A percentile compares a stretch with the other conserved stretches of the same genome.
These are phyloP conservation scores for Syritta pipiens DNA, from an alignment of 2,888 invertebrate genomes.

Conservation along the genomic window DNA sequence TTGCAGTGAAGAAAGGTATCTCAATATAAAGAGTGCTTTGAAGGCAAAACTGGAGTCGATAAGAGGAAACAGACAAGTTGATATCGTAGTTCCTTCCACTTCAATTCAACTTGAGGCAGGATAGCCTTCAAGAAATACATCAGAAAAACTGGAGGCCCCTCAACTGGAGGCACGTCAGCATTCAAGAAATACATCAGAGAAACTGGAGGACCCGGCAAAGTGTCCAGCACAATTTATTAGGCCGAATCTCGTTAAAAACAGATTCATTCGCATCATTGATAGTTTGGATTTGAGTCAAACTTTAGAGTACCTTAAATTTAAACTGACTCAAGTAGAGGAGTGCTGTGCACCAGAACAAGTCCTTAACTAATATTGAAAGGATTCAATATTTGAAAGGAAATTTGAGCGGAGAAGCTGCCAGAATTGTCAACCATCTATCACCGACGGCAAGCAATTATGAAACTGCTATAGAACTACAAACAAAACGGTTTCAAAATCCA, in stretches of 20 bases:
- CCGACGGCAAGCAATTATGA: neutral
- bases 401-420: neutral
- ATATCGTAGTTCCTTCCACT: too few species aligned
- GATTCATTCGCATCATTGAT: neutral
- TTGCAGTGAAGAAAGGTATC: too few species aligned
- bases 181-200: too few species aligned
- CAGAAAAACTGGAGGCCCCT: too few species aligned
- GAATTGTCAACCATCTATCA: neutral
- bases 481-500: slow-evolving; percentile 6
- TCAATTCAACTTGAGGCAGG: too few species aligned
- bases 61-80: too few species aligned
- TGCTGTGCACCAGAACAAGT: neutral
- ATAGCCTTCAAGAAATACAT: too few species aligned
- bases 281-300: slow-evolving; percentile 1
- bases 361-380: neutral
- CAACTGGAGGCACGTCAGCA: too few species aligned
- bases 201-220: too few species aligned
- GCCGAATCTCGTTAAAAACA: neutral
- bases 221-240: too few species aligned
- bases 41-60: too few species aligned
- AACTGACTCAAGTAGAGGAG: neutral
- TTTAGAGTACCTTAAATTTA: neutral
- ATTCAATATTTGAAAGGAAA: slow-evolving; percentile 11
- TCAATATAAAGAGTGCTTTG: too few species aligned
- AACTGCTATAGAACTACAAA: slow-evolving; percentile 1